Evolutionary conservation across 1,140 invertebrate genomes (phyloP).

Genomic region (Augochlora pura): DNA sequence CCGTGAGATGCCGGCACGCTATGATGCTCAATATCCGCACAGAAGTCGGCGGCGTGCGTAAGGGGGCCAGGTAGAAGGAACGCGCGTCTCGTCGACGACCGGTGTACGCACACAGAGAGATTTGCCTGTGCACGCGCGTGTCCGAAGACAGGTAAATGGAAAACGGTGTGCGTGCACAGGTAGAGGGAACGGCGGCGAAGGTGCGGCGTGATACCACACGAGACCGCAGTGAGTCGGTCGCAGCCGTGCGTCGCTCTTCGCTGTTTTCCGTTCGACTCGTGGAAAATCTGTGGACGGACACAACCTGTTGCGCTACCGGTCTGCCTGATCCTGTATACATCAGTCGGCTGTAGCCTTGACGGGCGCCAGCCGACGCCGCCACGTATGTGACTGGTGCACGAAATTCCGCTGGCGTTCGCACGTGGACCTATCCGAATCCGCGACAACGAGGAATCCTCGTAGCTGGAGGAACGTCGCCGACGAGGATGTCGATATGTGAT

Average conservation of each 20-base stretch:
- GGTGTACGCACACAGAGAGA: neutral
- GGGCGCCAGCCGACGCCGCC: conserved; percentile 70
- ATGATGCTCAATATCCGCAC: neutral
- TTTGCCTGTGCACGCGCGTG: neutral
- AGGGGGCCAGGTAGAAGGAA: conserved; percentile 39
- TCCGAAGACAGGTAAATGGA: conserved; percentile 15
- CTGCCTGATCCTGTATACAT: conserved; percentile 20
- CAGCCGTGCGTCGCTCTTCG: conserved; percentile 21
- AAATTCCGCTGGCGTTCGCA: conserved; percentile 25
- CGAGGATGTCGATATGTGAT: conserved; percentile 42
- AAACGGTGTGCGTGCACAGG: conserved; percentile 43
- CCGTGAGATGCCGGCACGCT: neutral
- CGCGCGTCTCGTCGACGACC: conserved; percentile 25
- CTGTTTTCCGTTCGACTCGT: conserved; percentile 24
- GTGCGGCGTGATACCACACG: conserved; percentile 44
- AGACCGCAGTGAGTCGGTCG: conserved; percentile 49
- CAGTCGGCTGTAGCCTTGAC: conserved; percentile 63
- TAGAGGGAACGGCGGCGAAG: conserved; percentile 34
- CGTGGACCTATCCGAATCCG: conserved; percentile 37
- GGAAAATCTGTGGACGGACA: conserved; percentile 17
- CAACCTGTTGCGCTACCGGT: conserved; percentile 35
- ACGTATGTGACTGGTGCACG: conserved; percentile 49
- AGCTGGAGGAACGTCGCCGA: neutral
- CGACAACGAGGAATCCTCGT: conserved; percentile 14
- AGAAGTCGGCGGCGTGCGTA: conserved; percentile 13